These are phyloP conservation scores for Mesorhabditis belari DNA, from an alignment of 2,888 invertebrate species.

Conservation along the genomic window DNA sequence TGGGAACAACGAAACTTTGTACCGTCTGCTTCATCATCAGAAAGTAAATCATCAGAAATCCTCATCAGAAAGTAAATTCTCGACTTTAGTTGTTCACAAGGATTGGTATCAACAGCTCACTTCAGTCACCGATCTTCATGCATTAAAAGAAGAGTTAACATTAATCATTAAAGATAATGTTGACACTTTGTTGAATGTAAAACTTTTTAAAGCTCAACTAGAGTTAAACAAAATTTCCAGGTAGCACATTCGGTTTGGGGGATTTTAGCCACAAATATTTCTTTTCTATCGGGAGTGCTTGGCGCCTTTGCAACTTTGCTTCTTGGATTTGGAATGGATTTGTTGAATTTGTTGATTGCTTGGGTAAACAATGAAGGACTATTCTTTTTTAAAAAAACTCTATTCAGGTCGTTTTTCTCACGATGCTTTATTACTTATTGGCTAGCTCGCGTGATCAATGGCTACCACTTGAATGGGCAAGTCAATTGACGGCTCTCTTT, in stretches of 20 bases:
- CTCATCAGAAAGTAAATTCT: too few relatives aligned
- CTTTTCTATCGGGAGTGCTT: conserved; percentile 39
- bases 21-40: too few relatives aligned
- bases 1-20: conserved; percentile 38
- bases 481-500: conserved; percentile 13
- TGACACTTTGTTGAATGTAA: conserved; percentile 49
- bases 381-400: not conserved
- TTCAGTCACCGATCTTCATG: conserved; percentile 41
- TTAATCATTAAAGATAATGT: conserved; percentile 50
- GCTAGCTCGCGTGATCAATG: conserved; percentile 78
- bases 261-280: conserved; percentile 41
- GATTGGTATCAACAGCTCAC: conserved; percentile 43
- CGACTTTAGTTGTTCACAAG: conserved; percentile 7
- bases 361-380: conserved; percentile 18
- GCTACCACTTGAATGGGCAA: conserved; percentile 70
- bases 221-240: conserved; percentile 17
- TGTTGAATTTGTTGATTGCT: conserved; percentile 50
- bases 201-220: not conserved
- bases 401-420: conserved; percentile 87
- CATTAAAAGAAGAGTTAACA: conserved; percentile 46
- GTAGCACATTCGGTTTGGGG: conserved; percentile 46
- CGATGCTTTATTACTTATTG: conserved; percentile 87
- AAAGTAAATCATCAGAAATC: too few relatives aligned
- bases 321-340: conserved; percentile 51
- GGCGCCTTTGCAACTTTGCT: conserved; percentile 40